Conservation (phyloP, 2,888 invertebrate genomes). For the Lasioglossum pauxillum region DNA sequence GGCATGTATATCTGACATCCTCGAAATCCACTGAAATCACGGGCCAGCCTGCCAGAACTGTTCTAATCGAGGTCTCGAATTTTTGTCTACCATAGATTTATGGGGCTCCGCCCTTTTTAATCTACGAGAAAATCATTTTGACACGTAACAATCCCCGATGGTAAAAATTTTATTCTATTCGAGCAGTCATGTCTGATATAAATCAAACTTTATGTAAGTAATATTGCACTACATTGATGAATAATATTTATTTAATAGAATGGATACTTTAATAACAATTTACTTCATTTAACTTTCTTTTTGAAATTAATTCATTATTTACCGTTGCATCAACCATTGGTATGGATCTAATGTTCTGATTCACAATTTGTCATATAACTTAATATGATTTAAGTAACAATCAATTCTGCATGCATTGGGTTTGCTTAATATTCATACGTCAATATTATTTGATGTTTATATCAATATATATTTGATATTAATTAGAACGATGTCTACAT, state of each 20-base stretch:
- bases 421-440: no score
- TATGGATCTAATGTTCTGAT: no score
- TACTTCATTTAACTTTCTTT: no score
- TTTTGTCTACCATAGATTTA: background rate
- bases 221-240: no score
- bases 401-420: no score
- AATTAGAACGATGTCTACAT: no score
- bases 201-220: background rate
- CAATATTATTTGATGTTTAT: no score
- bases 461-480: no score
- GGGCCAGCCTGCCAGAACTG: background rate
- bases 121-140: background rate
- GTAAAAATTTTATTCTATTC: background rate
- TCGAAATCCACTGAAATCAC: slow-evolving; percentile 29
- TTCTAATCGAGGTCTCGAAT: slow-evolving; percentile 9
- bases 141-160: background rate
- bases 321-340: no score
- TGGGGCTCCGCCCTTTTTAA: background rate
- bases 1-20: slow-evolving; percentile 16
- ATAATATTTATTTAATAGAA: background rate
- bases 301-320: no score
- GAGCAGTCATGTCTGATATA: background rate
- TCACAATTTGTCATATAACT: no score
- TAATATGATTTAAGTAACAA: no score
- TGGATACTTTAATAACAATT: background rate